phyloP scores from a whole-genome alignment of 2,888 invertebrate genomes.

The Melieria crassipennis region DNA sequence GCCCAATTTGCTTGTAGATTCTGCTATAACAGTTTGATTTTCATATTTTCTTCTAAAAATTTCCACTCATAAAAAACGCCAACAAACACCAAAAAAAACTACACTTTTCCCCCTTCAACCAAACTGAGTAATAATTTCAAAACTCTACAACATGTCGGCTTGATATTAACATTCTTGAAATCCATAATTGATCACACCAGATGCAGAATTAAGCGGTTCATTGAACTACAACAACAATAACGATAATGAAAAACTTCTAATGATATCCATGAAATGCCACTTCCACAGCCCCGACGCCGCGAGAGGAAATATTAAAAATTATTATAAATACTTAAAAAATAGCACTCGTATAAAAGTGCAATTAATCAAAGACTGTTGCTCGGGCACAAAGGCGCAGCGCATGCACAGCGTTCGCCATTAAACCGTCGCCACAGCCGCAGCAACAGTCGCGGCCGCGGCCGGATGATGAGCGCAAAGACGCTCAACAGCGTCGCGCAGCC shows the following conservation, averaged over 20 bases:
- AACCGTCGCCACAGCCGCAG: neutral
- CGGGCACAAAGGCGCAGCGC: too few relatives aligned
- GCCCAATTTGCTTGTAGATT: too few relatives aligned
- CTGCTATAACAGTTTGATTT: too few relatives aligned
- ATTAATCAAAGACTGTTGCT: constrained; percentile 40
- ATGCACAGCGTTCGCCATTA: neutral
- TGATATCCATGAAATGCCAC: constrained; percentile 22
- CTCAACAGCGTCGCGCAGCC: constrained; percentile 1
- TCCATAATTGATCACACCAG: constrained; percentile 31
- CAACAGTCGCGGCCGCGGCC: neutral
- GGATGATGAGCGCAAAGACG: neutral
- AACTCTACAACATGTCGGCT: neutral
- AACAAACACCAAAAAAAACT: too few relatives aligned
- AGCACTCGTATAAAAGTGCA: constrained; percentile 46
- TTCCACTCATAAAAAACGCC: too few relatives aligned
- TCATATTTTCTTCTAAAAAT: too few relatives aligned
- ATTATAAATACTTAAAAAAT: constrained; percentile 38
- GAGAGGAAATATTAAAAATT: constrained; percentile 35
- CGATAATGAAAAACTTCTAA: constrained; percentile 16
- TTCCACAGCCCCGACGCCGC: constrained; percentile 1
- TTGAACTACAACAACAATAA: constrained; percentile 20
- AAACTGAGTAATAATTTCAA: neutral
- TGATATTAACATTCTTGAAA: constrained; percentile 16
- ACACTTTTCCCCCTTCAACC: neutral
- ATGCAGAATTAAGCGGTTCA: constrained; percentile 22